Evolutionary conservation across 1,140 invertebrate species (phyloP), one percentile per base, ranked within the genome.

Genomic region (Drosophila parabipectinata): DNA sequence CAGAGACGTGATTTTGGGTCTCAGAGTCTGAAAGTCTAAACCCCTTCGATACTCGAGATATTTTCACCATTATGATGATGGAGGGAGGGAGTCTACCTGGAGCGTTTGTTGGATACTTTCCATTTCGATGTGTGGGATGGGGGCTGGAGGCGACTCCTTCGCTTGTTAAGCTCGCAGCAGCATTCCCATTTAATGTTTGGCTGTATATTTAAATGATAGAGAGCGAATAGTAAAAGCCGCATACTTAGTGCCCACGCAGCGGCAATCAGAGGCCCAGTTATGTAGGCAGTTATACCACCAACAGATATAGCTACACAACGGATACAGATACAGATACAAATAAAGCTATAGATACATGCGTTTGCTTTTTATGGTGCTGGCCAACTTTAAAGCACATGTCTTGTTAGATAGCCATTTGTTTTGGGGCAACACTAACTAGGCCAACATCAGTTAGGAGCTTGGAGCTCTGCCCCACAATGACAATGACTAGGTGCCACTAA

Each of bases 191-290:
- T 77, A 78, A 82, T 85, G 82, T 78, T 85, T 81, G 62, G 34
- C 71, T 77, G 69, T 67, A 87, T 87, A 84, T 72, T 79, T 73
- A 71, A 78, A 72, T 67, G 75, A 63, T 44, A 63, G 69, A 63
- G 69, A 79, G 72, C 56, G 79, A 83, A 84, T 55, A 51, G 56
- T 61, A 72, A 76, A 71, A 79, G 83, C 37, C 83, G 71, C 69
- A 85, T 88, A 85, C 83, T 85, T 85, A 88, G 75, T 68, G 83
- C 82, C 82, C 82, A 87, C 82, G 74, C 72, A 64, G 39, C 68
- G 48, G 69, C 63, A 67, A 67, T 68, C 61, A 21, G 61, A 47
- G 41, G 53, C 63, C 52, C 67, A 80, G 77, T 80, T 83, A 76
- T 75, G 66, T 76, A 76, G 72, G 73, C 51, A 60, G 73, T 44